These are phyloP conservation scores for Ictalurus furcatus DNA, from an alignment of 2,113 vertebrate species.

Conservation along the genomic window DNA sequence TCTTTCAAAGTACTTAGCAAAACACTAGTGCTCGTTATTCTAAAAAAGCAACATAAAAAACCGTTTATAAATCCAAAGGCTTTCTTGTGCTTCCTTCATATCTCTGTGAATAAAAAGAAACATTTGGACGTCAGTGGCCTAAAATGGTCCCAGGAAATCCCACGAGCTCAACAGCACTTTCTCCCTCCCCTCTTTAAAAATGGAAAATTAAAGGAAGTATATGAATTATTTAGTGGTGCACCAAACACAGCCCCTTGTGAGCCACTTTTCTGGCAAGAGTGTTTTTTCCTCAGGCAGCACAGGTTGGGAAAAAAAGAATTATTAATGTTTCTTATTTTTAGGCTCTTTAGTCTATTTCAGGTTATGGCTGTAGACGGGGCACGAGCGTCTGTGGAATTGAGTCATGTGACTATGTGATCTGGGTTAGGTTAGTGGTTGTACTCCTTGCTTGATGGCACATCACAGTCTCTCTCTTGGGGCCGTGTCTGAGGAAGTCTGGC, in stretches of 20 bases:
- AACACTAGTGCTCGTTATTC: slow-evolving; percentile 56
- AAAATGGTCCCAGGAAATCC: slow-evolving; percentile 11
- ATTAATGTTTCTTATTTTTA: slow-evolving; percentile 78
- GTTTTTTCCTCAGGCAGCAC: slow-evolving; percentile 68
- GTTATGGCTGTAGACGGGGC: slow-evolving; percentile 71
- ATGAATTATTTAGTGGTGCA: slow-evolving; percentile 58
- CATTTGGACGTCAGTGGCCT: neutral
- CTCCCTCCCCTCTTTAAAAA: neutral
- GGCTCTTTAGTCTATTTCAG: slow-evolving; percentile 76
- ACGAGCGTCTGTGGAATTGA: slow-evolving; percentile 68
- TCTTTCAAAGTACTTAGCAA: slow-evolving; percentile 61
- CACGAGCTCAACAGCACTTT: neutral
- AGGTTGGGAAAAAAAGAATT: slow-evolving; percentile 72
- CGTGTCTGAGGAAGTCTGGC: slow-evolving; percentile 36
- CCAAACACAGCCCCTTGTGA: slow-evolving; percentile 54
- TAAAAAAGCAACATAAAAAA: slow-evolving; percentile 37
- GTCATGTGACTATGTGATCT: slow-evolving; percentile 73
- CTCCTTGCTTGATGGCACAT: slow-evolving; percentile 39
- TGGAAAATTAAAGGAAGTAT: slow-evolving; percentile 28
- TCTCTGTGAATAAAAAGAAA: neutral
- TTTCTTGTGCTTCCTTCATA: neutral
- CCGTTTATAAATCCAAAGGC: slow-evolving; percentile 12
- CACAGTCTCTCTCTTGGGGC: slow-evolving; percentile 37
- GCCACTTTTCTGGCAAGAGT: slow-evolving; percentile 60
- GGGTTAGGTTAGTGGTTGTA: slow-evolving; percentile 67